Conservation (phyloP, 2,888 invertebrate species). For the Molanna angustata region DNA sequence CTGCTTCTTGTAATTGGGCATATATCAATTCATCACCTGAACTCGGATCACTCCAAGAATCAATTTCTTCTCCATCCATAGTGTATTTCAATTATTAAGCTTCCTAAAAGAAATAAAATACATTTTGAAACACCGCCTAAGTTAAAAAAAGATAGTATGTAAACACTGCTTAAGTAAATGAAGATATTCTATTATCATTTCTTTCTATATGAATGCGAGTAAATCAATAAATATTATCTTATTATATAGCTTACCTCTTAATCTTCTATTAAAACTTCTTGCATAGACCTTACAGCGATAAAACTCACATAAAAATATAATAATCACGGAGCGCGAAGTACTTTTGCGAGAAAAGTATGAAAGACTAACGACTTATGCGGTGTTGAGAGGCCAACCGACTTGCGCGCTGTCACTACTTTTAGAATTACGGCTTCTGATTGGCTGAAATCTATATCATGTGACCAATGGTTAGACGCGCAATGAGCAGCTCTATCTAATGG, state of each 20-base stretch:
- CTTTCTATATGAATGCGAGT: background rate
- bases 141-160: background rate
- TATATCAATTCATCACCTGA: slow-evolving; percentile 1
- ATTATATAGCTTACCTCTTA: background rate
- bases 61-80: slow-evolving; percentile 2
- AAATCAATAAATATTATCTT: background rate
- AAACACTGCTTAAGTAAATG: slow-evolving; percentile 2
- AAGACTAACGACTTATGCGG: background rate
- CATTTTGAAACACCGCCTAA: slow-evolving; percentile 9
- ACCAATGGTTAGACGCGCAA: background rate
- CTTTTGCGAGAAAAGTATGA: background rate
- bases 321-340: background rate
- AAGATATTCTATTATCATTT: background rate
- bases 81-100: background rate
- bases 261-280: slow-evolving; percentile 1
- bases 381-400: background rate
- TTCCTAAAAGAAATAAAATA: background rate
- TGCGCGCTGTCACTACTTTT: slow-evolving; percentile 3
- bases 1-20: slow-evolving; percentile 1
- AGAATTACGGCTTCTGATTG: background rate
- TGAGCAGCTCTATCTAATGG: background rate
- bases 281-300: background rate
- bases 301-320: background rate
- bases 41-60: background rate
- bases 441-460: background rate